These are phyloP conservation scores for Phoxinus dragarum DNA, from an alignment of 2,797 vertebrate species.

Conservation along the genomic window DNA sequence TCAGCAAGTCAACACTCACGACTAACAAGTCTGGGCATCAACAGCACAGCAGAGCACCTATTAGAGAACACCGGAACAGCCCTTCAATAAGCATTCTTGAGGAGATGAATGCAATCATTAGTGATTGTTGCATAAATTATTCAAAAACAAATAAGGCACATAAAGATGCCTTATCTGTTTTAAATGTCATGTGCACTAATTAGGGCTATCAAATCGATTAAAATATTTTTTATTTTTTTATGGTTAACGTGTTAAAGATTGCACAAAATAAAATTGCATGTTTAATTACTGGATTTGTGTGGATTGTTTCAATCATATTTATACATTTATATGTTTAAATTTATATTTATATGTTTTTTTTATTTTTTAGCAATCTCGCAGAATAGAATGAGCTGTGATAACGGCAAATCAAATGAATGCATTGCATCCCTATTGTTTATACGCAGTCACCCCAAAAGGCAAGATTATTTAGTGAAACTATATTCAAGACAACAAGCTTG, in stretches of 20 bases:
- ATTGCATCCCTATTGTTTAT: neutral
- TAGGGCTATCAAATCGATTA: neutral
- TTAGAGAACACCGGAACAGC: neutral
- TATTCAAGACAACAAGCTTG: constrained; percentile 1
- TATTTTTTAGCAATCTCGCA: neutral
- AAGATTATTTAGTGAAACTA: neutral
- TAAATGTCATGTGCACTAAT: constrained; percentile 9
- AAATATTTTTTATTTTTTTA: neutral
- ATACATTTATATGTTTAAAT: neutral
- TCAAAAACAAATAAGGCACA: constrained; percentile 14
- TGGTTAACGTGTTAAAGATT: neutral
- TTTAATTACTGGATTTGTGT: neutral
- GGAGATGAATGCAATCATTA: neutral
- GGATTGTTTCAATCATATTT: neutral
- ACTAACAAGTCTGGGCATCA: constrained; percentile 50
- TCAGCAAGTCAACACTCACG: constrained; percentile 29
- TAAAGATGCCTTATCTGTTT: neutral
- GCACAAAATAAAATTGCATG: neutral
- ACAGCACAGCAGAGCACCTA: neutral
- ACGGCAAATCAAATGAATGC: neutral
- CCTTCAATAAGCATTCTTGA: neutral
- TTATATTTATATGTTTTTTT: too few species aligned
- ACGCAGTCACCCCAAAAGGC: constrained; percentile 9
- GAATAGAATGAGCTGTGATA: neutral
- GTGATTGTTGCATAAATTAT: constrained; percentile 9